Base-by-base conservation (phyloP, 2,888 invertebrate species). In the Leistus spinibarbis region DNA sequence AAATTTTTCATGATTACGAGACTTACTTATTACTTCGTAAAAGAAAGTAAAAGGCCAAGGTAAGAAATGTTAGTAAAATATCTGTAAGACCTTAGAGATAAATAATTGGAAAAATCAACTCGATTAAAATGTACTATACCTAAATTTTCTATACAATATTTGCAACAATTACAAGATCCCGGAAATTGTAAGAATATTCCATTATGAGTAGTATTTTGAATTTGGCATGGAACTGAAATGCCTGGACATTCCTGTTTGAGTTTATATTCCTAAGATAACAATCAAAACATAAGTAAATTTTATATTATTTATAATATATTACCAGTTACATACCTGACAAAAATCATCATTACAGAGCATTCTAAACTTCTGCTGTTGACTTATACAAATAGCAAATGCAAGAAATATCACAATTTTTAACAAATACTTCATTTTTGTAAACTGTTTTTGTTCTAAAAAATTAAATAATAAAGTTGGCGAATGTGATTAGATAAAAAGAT, bases 101-200 rank as follows among this genome's bases (percentile, higher is more conserved):
- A n/a, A n/a, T n/a, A n/a, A n/a, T n/a, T n/a, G n/a, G n/a, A n/a
- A n/a, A n/a, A n/a, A 53, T 3, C 62, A 70, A 70, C 2, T 65
- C 16, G 40, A 57, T 17, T 60, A 53, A 53, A 53, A 53, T n/a
- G n/a, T 24, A 24, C 24, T 24, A 13, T 85, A 90, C 90, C 84
- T 78, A 88, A 85, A 78, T 89, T 86, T 2, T 87, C 87, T 60
- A 91, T 81, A 78, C 91, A 91, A 81, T 86, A 89, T 0, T 88
- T 84, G 77, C 91, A 91, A 81, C 92, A 92, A 81, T 90, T 91
- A 82, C 92, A 92, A 0, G 87, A 81, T 0, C 89, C 89, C 0
- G 90, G 89, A 0, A 89, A 90, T 0, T 87, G 88, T 77, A 91
- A 81, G 78, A 83, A 83, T 40, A 89, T 76, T 0, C 91, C 91